Conservation (phyloP, 2,888 invertebrate genomes). For the Eristalinus aeneus region DNA sequence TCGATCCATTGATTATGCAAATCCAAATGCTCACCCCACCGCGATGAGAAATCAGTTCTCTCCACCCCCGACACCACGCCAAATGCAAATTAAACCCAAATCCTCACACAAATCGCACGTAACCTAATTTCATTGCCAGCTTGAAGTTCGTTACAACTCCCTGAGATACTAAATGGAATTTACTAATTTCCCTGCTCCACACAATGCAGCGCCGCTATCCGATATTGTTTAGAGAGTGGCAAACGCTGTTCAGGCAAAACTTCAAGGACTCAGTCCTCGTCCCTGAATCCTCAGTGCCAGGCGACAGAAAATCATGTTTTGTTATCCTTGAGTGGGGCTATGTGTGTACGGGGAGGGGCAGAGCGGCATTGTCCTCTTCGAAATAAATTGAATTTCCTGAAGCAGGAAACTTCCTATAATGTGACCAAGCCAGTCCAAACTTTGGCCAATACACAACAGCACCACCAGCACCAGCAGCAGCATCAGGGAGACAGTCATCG, state of each 20-base stretch:
- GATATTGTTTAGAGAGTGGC: constrained; percentile 27
- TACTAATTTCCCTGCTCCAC: constrained; percentile 50
- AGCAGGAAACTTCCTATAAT: constrained; percentile 66
- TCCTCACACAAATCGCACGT: constrained; percentile 32
- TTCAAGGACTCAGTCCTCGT: constrained; percentile 15
- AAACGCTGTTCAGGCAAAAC: constrained; percentile 22
- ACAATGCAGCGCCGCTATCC: constrained; percentile 23
- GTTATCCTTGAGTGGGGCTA: neutral
- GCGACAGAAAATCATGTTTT: constrained; percentile 41
- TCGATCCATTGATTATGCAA: neutral
- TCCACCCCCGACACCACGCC: neutral
- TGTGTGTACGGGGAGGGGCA: neutral
- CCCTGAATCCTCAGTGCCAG: neutral
- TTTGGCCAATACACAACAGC: constrained; percentile 38
- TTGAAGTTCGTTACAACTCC: constrained; percentile 48
- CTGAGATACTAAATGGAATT: constrained; percentile 48
- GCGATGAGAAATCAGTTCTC: neutral
- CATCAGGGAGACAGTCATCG: neutral
- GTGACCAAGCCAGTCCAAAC: constrained; percentile 43
- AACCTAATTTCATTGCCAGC: constrained; percentile 21
- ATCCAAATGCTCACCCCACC: neutral
- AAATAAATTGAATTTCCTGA: constrained; percentile 69
- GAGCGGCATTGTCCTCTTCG: constrained; percentile 21
- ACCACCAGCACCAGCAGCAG: neutral
- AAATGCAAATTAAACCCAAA: constrained; percentile 47